phyloP scores from a whole-genome alignment of 2,888 invertebrate genomes.

The Minunthozetes semirufus region DNA sequence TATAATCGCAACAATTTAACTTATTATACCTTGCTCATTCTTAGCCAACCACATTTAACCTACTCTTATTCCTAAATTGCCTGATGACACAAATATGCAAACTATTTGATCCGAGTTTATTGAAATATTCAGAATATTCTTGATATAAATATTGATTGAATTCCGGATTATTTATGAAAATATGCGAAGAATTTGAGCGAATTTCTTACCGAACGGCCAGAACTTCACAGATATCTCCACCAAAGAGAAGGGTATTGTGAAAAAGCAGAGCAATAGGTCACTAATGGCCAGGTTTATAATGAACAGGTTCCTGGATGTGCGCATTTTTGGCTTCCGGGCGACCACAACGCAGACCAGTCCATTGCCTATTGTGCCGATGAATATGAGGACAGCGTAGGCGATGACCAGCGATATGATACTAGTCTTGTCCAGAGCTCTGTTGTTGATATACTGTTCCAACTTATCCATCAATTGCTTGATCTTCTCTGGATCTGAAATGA shows the following conservation, averaged over 20 bases:
- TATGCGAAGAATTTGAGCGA: too few species aligned
- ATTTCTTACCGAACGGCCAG: conserved; percentile 71
- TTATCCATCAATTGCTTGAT: background rate
- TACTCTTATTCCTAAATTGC: too few species aligned
- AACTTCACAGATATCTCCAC: conserved; percentile 76
- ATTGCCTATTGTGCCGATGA: conserved; percentile 76
- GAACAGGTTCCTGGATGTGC: conserved; percentile 86
- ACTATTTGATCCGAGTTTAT: too few species aligned
- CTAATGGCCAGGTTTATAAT: conserved; percentile 75
- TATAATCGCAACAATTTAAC: too few species aligned
- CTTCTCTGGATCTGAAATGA: background rate
- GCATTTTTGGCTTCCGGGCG: conserved; percentile 75
- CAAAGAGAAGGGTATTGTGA: conserved; percentile 82
- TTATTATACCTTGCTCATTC: too few species aligned
- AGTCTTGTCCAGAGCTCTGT: conserved; percentile 64
- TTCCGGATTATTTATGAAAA: too few species aligned
- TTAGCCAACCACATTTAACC: too few species aligned
- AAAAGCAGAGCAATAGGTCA: conserved; percentile 74
- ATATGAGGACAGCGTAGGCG: conserved; percentile 66
- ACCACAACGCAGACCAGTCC: conserved; percentile 71
- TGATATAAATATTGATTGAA: too few species aligned
- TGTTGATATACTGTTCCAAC: conserved; percentile 47
- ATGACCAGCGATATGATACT: conserved; percentile 62
- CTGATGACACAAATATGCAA: too few species aligned
- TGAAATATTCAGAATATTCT: too few species aligned